These are phyloP conservation scores for Sturmia bella DNA, from an alignment of 2,888 invertebrate species.

Conservation along the genomic window DNA sequence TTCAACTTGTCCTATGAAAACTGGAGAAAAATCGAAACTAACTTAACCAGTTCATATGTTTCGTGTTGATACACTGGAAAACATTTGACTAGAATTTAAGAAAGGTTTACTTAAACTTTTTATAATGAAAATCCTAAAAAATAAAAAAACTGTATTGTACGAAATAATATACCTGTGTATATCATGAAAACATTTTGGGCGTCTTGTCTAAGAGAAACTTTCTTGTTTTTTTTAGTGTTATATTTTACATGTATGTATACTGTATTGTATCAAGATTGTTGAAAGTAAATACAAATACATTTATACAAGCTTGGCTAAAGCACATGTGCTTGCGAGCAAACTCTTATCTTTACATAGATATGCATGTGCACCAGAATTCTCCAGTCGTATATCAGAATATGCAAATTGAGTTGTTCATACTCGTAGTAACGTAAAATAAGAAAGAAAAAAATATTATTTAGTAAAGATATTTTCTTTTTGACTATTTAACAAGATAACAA, in stretches of 20 bases:
- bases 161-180: too few species aligned
- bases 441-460: slow-evolving; percentile 16
- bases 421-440: slow-evolving; percentile 27
- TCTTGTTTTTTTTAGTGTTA: too few species aligned
- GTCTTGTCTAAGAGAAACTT: too few species aligned
- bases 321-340: neutral
- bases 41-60: neutral
- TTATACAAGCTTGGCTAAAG: neutral
- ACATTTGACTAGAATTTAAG: too few species aligned
- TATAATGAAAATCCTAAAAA: too few species aligned
- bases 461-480: slow-evolving; percentile 49
- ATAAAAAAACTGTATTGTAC: too few species aligned
- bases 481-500: slow-evolving; percentile 61
- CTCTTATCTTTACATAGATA: neutral
- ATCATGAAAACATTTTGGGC: too few species aligned
- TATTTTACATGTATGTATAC: neutral
- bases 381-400: slow-evolving; percentile 13
- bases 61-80: too few species aligned
- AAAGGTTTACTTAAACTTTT: too few species aligned
- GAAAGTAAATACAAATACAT: neutral
- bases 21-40: slow-evolving; percentile 4
- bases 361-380: too few species aligned
- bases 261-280: slow-evolving; percentile 36
- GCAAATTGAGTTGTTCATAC: slow-evolving; percentile 54
- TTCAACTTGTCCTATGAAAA: slow-evolving; percentile 11